Evolutionary conservation across 2,888 invertebrate genomes (phyloP).

Genomic region (Alloscopus bannaensis): DNA sequence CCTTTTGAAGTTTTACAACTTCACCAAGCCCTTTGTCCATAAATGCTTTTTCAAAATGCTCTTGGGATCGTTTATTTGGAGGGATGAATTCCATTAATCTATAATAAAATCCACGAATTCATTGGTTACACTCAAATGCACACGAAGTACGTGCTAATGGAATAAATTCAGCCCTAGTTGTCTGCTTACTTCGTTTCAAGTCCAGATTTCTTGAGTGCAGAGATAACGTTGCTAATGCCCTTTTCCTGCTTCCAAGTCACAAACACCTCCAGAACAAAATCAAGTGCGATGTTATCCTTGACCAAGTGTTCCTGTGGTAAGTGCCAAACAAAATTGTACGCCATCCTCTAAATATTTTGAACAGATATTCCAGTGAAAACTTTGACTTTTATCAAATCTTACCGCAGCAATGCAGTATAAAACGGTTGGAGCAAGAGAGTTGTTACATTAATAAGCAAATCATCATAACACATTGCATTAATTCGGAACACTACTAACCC

Average conservation of each 20-base stretch:
- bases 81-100: constrained; percentile 96
- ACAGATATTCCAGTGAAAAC: background rate
- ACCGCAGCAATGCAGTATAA: constrained; percentile 89
- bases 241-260: constrained; percentile 93
- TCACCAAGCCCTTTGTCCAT: constrained; percentile 87
- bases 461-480: too few species aligned
- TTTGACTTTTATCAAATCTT: constrained; percentile 70
- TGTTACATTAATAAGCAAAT: too few species aligned
- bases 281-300: constrained; percentile 94
- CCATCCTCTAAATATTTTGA: background rate
- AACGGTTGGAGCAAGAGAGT: constrained; percentile 91
- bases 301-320: constrained; percentile 86
- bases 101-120: background rate
- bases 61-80: constrained; percentile 93
- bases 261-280: constrained; percentile 95
- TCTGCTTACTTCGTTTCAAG: constrained; percentile 79
- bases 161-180: background rate
- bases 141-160: too few species aligned
- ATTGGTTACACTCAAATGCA: too few species aligned
- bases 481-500: too few species aligned
- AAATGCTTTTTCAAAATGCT: constrained; percentile 86
- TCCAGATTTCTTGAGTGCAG: constrained; percentile 90
- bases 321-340: constrained; percentile 11
- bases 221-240: constrained; percentile 89
- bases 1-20: constrained; percentile 80